These are phyloP conservation scores for Brienomyrus longianalis DNA, from an alignment of 2,113 vertebrate species.

Conservation along the genomic window DNA sequence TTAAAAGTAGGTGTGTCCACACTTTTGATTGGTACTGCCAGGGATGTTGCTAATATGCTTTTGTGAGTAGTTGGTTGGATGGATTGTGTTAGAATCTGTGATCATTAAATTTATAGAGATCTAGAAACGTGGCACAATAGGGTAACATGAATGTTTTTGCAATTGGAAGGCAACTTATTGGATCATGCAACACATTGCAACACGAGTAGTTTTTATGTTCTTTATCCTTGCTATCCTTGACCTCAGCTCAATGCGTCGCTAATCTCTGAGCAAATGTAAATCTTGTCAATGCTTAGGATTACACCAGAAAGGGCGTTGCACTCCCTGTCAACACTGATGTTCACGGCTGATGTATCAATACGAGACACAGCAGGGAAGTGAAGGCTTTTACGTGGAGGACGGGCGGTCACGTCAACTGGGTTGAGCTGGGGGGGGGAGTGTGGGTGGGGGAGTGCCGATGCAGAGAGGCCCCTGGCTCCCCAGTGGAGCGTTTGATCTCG, in stretches of 20 bases:
- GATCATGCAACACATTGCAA: background rate
- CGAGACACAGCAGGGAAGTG: background rate
- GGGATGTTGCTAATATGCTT: background rate
- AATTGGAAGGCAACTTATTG: background rate
- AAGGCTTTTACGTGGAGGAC: slow-evolving; percentile 16
- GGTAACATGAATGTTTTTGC: background rate
- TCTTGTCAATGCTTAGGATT: background rate
- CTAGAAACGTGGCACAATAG: background rate
- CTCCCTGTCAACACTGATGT: background rate
- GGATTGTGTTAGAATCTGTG: background rate
- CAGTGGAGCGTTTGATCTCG: slow-evolving; percentile 22
- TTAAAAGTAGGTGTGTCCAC: background rate
- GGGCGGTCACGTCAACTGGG: background rate
- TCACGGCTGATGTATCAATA: slow-evolving; percentile 5
- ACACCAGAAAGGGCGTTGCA: background rate
- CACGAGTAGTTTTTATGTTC: slow-evolving; percentile 41
- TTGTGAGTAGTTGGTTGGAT: background rate
- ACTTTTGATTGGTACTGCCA: background rate
- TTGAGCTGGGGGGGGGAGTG: background rate
- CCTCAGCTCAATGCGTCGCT: background rate
- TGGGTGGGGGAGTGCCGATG: background rate
- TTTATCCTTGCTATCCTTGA: slow-evolving; percentile 38
- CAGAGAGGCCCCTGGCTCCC: background rate
- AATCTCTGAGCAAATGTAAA: background rate
- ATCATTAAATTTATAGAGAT: background rate